Percentiles rank a stretch among this genome's conserved stretches.
Evolutionary conservation across 2,113 vertebrate species (phyloP).

Genomic region (Genyomyrus donnyi): DNA sequence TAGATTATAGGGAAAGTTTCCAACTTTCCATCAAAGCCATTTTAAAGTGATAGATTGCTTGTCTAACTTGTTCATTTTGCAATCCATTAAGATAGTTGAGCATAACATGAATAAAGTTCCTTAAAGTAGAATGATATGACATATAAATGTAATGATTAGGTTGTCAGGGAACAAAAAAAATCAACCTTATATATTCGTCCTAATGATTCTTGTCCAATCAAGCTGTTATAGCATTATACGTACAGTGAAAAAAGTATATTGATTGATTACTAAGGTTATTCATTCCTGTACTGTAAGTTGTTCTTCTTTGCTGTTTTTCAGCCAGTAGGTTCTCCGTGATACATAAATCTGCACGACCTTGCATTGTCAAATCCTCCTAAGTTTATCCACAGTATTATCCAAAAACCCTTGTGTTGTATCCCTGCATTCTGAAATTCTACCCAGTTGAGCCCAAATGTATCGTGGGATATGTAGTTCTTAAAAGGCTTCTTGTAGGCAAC

Average conservation of each 20-base stretch:
- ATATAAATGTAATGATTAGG: slow-evolving; percentile 72
- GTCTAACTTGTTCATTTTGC: slow-evolving; percentile 57
- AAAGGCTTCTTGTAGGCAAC: neutral
- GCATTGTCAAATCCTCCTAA: neutral
- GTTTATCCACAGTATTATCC: neutral
- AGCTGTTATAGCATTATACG: slow-evolving; percentile 46
- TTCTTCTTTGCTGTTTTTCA: neutral
- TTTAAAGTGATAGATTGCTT: slow-evolving; percentile 23
- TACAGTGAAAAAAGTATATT: neutral
- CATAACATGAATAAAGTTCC: slow-evolving; percentile 62
- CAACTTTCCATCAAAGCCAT: slow-evolving; percentile 14
- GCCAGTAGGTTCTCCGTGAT: neutral
- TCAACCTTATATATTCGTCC: slow-evolving; percentile 70
- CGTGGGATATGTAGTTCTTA: neutral
- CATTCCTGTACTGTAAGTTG: neutral
- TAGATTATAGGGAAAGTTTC: neutral
- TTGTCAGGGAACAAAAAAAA: slow-evolving; percentile 56
- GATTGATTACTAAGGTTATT: slow-evolving; percentile 9
- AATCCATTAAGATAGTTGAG: slow-evolving; percentile 57
- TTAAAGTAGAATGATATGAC: slow-evolving; percentile 64
- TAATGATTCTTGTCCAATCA: slow-evolving; percentile 74
- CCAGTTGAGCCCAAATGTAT: neutral
- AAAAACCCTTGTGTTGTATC: neutral
- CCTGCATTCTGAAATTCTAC: neutral
- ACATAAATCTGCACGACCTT: slow-evolving; percentile 14